Evolutionary conservation across 2,113 vertebrate genomes (phyloP).

Genomic region (Rhea americana): DNA sequence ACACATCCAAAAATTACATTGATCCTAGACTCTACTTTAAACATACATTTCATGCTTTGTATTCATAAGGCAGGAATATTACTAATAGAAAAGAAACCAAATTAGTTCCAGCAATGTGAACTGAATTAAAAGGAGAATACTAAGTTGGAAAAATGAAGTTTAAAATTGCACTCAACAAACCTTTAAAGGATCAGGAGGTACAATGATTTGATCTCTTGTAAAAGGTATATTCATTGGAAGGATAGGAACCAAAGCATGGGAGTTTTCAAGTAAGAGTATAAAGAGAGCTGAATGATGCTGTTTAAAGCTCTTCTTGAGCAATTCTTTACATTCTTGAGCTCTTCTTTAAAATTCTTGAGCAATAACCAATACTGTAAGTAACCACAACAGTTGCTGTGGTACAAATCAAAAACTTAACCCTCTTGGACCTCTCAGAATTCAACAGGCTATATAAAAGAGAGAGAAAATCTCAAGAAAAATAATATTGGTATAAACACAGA

Average conservation of each 20-base stretch:
- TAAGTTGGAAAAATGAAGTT: background rate
- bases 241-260: background rate
- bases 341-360: background rate
- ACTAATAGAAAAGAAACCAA: background rate
- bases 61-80: background rate
- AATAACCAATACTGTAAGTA: background rate
- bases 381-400: background rate
- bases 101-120: background rate
- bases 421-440: fast-evolving
- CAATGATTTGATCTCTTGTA: background rate
- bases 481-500: background rate
- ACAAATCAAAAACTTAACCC: background rate
- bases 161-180: background rate
- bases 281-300: background rate
- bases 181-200: background rate
- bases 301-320: background rate
- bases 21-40: background rate
- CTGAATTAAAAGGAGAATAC: background rate
- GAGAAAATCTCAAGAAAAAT: background rate
- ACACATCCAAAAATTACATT: background rate
- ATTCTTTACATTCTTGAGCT: too few relatives aligned
- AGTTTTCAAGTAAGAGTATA: background rate
- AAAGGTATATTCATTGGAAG: background rate
- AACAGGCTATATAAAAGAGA: background rate
- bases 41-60: background rate